Evolutionary conservation across 1,140 invertebrate species (phyloP).

Genomic region (Drosophila takahashii): DNA sequence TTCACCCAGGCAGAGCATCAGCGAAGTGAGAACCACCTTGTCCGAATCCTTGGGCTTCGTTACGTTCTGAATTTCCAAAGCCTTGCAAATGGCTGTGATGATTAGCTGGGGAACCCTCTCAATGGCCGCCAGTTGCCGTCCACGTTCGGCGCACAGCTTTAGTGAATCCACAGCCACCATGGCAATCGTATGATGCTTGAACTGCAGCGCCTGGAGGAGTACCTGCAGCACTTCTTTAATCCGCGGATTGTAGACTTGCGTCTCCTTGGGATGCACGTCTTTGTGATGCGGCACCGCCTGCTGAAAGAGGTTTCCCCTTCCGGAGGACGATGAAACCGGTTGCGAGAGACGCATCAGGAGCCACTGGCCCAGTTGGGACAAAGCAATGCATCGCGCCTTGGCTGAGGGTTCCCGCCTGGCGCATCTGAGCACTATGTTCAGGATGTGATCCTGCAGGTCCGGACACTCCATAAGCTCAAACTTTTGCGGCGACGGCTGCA

Average conservation of each 20-base stretch:
- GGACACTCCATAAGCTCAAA: slow-evolving; percentile 83
- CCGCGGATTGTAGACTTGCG: slow-evolving; percentile 86
- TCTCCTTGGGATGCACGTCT: slow-evolving; percentile 59
- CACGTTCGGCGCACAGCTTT: slow-evolving; percentile 78
- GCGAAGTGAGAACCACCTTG: slow-evolving; percentile 91
- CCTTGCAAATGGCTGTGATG: slow-evolving; percentile 78
- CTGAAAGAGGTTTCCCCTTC: slow-evolving; percentile 52
- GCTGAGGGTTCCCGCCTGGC: slow-evolving; percentile 95
- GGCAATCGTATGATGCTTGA: slow-evolving; percentile 83
- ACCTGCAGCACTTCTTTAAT: slow-evolving; percentile 94
- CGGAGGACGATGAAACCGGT: slow-evolving; percentile 37
- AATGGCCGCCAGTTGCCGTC: slow-evolving; percentile 71
- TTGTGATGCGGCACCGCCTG: slow-evolving; percentile 77
- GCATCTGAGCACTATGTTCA: slow-evolving; percentile 93
- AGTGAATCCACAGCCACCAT: slow-evolving; percentile 81
- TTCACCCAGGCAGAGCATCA: slow-evolving; percentile 96
- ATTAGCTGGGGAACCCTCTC: slow-evolving; percentile 81
- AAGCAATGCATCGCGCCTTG: slow-evolving; percentile 94
- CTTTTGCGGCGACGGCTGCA: slow-evolving; percentile 92
- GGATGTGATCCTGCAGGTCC: slow-evolving; percentile 92
- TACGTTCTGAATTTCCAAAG: slow-evolving; percentile 82
- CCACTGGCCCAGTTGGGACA: slow-evolving; percentile 95
- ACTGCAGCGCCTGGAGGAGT: slow-evolving; percentile 93
- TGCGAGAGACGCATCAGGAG: slow-evolving; percentile 91
- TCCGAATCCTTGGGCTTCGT: slow-evolving; percentile 86